Evolutionary conservation across 1,140 invertebrate species (phyloP).

Genomic region (Vollenhovia emeryi): DNA sequence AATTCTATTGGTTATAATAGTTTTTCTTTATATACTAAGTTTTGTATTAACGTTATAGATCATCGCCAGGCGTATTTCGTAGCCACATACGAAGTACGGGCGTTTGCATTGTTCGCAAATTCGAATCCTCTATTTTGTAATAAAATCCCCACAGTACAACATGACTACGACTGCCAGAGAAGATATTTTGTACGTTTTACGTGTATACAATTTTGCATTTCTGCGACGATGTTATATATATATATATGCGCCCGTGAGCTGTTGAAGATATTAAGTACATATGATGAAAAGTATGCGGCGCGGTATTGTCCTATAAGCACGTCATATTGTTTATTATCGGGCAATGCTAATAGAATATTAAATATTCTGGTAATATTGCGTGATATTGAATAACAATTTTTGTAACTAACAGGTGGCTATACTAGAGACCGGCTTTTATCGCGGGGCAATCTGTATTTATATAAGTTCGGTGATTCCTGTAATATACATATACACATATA

Average conservation of each 20-base stretch:
- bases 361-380: no score
- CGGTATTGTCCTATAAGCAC: no score
- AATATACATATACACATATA: slow-evolving; percentile 37
- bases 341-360: no score
- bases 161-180: slow-evolving; percentile 48
- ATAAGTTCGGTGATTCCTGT: slow-evolving; percentile 6
- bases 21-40: slow-evolving; percentile 2
- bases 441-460: not conserved
- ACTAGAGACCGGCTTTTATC: not conserved
- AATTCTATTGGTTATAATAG: not conserved
- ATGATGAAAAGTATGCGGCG: not conserved
- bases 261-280: slow-evolving; percentile 32
- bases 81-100: not conserved
- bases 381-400: no score
- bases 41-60: not conserved
- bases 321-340: no score
- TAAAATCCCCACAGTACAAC: slow-evolving; percentile 47
- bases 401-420: no score
- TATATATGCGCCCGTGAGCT: slow-evolving; percentile 4
- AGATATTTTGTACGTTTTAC: slow-evolving; percentile 50
- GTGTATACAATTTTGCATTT: slow-evolving; percentile 53
- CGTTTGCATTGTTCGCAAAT: not conserved
- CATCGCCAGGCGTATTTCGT: not conserved
- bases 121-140: slow-evolving; percentile 37
- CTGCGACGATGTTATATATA: slow-evolving; percentile 20